Evolutionary conservation across 2,888 invertebrate genomes (phyloP), one percentile per base, ranked within the genome.

Genomic region (Ctenicera cuprea): DNA sequence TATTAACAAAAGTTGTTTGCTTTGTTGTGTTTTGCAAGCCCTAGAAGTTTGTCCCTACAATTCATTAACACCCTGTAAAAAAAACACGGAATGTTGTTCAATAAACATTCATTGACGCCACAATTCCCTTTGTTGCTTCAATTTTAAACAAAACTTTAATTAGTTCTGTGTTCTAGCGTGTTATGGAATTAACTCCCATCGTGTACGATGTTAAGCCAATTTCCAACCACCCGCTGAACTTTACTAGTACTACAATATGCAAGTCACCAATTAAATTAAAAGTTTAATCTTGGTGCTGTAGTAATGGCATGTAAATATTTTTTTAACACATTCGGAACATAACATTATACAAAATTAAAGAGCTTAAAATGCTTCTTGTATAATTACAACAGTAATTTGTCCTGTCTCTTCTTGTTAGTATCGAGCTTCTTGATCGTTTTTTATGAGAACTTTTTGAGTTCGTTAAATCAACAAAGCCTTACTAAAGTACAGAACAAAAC

Each of bases 211-310:
- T 14, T 48, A 48, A 16, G 18, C 48, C 48, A 20, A 48, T 48
- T 48, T 48, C 14, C 9, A 16, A 48, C 48, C 48, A 11, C 48
- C 48, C 48, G 48, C 48, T 48, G 48, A 48, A 48, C 20, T 20
- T 48, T 16, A 41, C 41, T 48, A 9, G 18, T 7, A 45, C 1
- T 48, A 11, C 22, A 54, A 54, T n/a, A 26, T 54, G 54, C 54
- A 26, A 54, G 54, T 54, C 54, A 54, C 30, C 54, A 54, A 54
- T 30, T 54, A 54, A 14, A 54, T 54, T 54, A 30, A 54, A 54
- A 54, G 4, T 54, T 30, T 30, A n/a, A 14, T 54, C 16, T 11
- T 22, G 11, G 54, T 30, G 18, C 14, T 30, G 20, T 26, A 54
- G 20, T n/a, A 26, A 54, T 26, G 3, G 54, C 30, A 3, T 48